Base-by-base conservation (phyloP, 2,888 invertebrate species). In the Stegophylla sp. region DNA sequence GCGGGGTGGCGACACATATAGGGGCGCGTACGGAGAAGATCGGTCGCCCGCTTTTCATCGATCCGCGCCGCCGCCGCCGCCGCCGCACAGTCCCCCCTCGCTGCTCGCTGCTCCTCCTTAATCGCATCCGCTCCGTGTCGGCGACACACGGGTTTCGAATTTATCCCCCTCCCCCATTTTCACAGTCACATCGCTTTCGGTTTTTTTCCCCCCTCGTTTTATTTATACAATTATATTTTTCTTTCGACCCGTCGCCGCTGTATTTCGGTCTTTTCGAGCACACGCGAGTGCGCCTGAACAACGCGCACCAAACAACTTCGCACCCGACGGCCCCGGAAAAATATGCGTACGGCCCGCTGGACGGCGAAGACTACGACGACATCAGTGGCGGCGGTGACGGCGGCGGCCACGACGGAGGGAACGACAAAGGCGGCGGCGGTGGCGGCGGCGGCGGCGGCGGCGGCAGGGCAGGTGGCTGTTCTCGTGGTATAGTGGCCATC, bases 1-100 rank as follows among this genome's bases (percentile, higher is more conserved):
- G 79, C 79, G 59, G 69, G 43, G 51, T 5, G 48, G 23, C 67
- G 41, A 20, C 12, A 17, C 5, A 23, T 26, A 26, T 4, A 4
- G 45, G 15, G 61, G 73, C 73, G 59, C 41, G 56, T 26, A 9
- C 48, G 7, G 17, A 23, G 20, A 10, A 28, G 75, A 26, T 53
- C 15, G 69, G 59, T 79, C 69, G 79, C 79, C 79, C 79, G 79
- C 69, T 71, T 79, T 79, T 79, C 79, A 79, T 79, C 61, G 79
- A 79, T 79, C 79, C 79, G 69, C 69, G 69, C 48, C 69, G 59
- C 43, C 77, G 67, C 9, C 13, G n/a, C 63, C n/a, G n/a, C n/a
- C n/a, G n/a, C 43, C 4, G 13, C 43, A 9, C 59, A 12, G 12
- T 12, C 23, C 17, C 0, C 12, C 51, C n/a, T 9, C 45, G 15